A percentile compares a stretch with the other conserved stretches of the same genome.
phyloP scores from a whole-genome alignment of 1,140 invertebrate species.

The Sinonovacula constricta region DNA sequence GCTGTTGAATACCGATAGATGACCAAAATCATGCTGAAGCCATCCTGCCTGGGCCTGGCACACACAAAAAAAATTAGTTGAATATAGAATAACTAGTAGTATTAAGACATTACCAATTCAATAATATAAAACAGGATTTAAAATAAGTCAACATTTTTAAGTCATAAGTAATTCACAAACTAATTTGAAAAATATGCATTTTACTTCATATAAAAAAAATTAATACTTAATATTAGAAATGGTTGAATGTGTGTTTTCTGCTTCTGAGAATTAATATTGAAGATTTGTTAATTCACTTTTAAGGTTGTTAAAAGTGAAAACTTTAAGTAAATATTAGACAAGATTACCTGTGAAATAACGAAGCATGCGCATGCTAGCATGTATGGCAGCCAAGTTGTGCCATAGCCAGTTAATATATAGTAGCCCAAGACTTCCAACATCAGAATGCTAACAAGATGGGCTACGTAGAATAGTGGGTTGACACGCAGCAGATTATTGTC shows the following conservation, averaged over 20 bases:
- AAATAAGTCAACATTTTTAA: no score
- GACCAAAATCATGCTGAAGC: constrained; percentile 79
- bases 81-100: no score
- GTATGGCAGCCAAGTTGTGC: constrained; percentile 61
- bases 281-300: no score
- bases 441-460: constrained; percentile 71
- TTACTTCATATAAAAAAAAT: no score
- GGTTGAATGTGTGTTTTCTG: no score
- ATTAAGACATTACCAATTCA: no score
- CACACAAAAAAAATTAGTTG: constrained; percentile 25
- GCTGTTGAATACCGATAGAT: constrained; percentile 76
- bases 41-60: constrained; percentile 78
- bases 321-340: neutral
- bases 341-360: constrained; percentile 70
- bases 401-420: constrained; percentile 58
- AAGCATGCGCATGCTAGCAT: constrained; percentile 59
- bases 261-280: no score
- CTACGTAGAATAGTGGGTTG: constrained; percentile 71
- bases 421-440: constrained; percentile 65
- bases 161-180: no score
- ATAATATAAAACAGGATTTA: no score
- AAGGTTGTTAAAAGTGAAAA: no score
- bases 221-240: no score
- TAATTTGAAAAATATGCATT: no score
- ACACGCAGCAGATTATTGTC: constrained; percentile 70